A percentile compares a stretch with the other conserved stretches of the same genome.
These are phyloP conservation scores for Maniola jurtina DNA, from an alignment of 1,140 invertebrate genomes.

Conservation along the genomic window DNA sequence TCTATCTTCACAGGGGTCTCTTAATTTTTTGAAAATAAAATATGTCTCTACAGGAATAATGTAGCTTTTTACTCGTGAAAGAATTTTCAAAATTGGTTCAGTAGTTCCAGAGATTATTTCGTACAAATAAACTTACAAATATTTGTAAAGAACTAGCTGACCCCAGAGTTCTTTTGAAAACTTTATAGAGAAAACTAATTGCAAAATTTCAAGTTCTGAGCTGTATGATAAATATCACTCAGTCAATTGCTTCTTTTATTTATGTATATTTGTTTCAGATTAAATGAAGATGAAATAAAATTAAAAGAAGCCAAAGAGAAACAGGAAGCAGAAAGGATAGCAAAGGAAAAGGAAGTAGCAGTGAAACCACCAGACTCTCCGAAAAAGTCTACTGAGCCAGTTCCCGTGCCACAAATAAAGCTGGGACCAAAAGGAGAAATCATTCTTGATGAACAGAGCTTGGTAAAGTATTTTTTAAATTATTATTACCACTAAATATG, in stretches of 20 bases:
- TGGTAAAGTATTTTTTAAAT: constrained; percentile 70
- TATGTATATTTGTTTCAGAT: constrained; percentile 38
- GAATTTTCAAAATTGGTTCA: too few relatives aligned
- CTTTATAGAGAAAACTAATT: too few relatives aligned
- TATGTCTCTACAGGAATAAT: too few relatives aligned
- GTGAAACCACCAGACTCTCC: constrained; percentile 57
- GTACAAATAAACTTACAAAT: too few relatives aligned
- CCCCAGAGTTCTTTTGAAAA: too few relatives aligned
- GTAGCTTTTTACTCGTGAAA: too few relatives aligned
- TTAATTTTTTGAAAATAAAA: too few relatives aligned
- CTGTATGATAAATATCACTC: too few relatives aligned
- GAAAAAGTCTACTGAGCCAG: constrained; percentile 80
- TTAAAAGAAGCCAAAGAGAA: constrained; percentile 57
- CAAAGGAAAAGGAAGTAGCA: constrained; percentile 37
- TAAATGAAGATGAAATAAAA: constrained; percentile 58
- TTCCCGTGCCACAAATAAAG: constrained; percentile 91
- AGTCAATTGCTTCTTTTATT: neutral
- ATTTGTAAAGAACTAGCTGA: too few relatives aligned
- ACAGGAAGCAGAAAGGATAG: constrained; percentile 53
- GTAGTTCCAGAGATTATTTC: too few relatives aligned
- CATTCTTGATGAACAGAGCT: constrained; percentile 91
- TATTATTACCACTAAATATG: neutral
- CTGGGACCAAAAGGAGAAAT: constrained; percentile 92
- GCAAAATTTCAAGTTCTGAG: too few relatives aligned
- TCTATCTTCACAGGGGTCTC: too few relatives aligned